A percentile compares a stretch with the other conserved stretches of the same genome.
phyloP scores from a whole-genome alignment of 2,113 vertebrate species.

The Prinia subflava region DNA sequence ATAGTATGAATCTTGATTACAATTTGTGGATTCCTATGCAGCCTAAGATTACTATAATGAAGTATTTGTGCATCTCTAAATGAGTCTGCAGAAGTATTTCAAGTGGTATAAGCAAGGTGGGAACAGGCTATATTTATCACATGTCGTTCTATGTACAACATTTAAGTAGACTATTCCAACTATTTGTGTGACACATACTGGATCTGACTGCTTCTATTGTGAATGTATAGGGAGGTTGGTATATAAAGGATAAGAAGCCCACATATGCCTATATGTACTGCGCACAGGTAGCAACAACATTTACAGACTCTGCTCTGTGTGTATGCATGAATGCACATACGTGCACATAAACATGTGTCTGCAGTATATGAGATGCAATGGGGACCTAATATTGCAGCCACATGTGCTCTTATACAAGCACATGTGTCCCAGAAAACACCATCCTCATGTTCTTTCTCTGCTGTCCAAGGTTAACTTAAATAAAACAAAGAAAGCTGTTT shows the following conservation, averaged over 20 bases:
- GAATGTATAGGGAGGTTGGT: not conserved
- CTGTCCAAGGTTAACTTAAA: conserved; percentile 51
- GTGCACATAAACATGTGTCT: not conserved
- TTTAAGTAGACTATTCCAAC: conserved; percentile 6
- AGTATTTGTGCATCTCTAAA: not conserved
- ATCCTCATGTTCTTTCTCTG: not conserved
- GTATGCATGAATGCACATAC: not conserved
- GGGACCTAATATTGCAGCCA: not conserved
- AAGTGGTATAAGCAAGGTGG: not conserved
- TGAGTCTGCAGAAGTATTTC: not conserved
- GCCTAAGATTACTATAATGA: not conserved
- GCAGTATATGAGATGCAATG: not conserved
- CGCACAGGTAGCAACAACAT: not conserved
- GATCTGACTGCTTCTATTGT: not conserved
- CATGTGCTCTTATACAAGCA: not conserved
- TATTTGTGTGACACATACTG: conserved; percentile 11
- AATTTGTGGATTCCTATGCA: not conserved
- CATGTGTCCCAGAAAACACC: not conserved
- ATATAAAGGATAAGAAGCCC: not conserved
- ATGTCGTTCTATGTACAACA: conserved; percentile 9
- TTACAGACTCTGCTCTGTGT: not conserved
- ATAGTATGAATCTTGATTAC: not conserved
- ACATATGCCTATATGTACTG: not conserved
- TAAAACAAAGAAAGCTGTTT: conserved; percentile 60
- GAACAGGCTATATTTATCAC: conserved; percentile 46